These are phyloP conservation scores for Sinocyclocheilus rhinocerous DNA, from an alignment of 2,113 vertebrate species.

Conservation along the genomic window DNA sequence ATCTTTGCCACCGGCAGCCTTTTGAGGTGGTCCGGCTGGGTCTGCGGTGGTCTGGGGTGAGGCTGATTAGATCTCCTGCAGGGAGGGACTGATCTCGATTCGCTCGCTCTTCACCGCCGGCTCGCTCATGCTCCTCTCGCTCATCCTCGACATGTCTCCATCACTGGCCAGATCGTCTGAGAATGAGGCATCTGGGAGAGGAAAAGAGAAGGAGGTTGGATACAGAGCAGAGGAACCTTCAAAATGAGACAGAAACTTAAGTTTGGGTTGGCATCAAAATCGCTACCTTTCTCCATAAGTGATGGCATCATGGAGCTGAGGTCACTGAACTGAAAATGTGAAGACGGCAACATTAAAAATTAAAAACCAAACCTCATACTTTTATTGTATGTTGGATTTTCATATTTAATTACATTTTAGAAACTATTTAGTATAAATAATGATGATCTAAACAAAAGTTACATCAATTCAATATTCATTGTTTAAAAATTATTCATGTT, in stretches of 20 bases:
- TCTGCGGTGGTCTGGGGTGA: not conserved
- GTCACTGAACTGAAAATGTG: constrained; percentile 85
- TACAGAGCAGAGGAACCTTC: not conserved
- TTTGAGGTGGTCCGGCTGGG: not conserved
- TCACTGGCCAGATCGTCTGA: constrained; percentile 84
- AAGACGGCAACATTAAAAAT: not conserved
- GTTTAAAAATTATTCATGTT: not conserved
- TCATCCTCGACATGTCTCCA: constrained; percentile 67
- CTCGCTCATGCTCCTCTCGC: constrained; percentile 69
- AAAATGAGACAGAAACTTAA: not conserved
- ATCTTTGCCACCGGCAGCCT: not conserved
- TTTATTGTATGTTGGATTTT: not conserved
- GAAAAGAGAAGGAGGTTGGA: not conserved
- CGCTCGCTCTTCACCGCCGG: constrained; percentile 91
- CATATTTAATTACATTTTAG: not conserved
- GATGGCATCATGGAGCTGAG: constrained; percentile 87
- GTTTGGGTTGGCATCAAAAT: not conserved
- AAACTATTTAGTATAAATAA: not conserved
- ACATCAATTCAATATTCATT: not conserved
- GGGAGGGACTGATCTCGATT: constrained; percentile 83
- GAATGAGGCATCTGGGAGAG: constrained; percentile 70
- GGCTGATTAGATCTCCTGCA: constrained; percentile 86
- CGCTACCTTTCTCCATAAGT: constrained; percentile 89
- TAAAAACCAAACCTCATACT: not conserved
- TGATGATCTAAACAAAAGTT: not conserved